Percentiles rank a stretch among this genome's conserved stretches.
Evolutionary conservation across 2,113 vertebrate genomes (phyloP).

Genomic region (Anas platyrhynchos): DNA sequence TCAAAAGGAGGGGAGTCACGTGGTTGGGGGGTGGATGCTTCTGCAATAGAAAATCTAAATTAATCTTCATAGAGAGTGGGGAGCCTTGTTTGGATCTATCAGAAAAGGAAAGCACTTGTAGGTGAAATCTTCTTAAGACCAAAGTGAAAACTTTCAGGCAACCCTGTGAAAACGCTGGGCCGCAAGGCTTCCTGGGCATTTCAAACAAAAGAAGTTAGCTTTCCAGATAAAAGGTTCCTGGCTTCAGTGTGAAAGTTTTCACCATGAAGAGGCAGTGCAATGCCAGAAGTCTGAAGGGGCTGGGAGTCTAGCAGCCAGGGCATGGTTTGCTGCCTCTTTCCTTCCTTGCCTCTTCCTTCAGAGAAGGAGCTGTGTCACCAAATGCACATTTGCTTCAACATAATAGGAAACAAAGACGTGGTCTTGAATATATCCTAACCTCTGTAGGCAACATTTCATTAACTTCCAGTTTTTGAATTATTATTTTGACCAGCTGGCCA

Average conservation of each 20-base stretch:
- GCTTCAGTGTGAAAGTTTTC: conserved; percentile 44
- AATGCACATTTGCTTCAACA: not conserved
- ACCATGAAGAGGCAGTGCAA: conserved; percentile 8
- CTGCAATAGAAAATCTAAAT: conserved; percentile 74
- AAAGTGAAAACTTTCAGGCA: conserved; percentile 53
- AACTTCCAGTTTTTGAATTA: not conserved
- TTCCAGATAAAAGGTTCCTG: not conserved
- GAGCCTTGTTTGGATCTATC: conserved; percentile 64
- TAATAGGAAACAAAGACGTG: not conserved
- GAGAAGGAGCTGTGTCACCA: rapidly evolving
- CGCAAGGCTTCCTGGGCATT: conserved; percentile 8
- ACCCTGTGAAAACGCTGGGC: conserved; percentile 57
- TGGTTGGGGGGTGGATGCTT: conserved; percentile 49
- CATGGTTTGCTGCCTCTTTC: not conserved
- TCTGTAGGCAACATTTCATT: not conserved
- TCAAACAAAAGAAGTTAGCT: conserved; percentile 60
- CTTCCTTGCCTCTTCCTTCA: not conserved
- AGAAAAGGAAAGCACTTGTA: conserved; percentile 73
- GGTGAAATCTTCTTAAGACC: conserved; percentile 74
- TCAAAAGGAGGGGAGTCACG: conserved; percentile 69
- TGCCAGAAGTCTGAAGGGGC: not conserved
- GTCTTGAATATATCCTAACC: not conserved
- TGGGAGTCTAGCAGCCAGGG: not conserved
- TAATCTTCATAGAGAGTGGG: conserved; percentile 73
- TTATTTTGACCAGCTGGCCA: not conserved